Evolutionary conservation across 1,140 invertebrate species (phyloP).

Genomic region (Gonatopus flavifemur): DNA sequence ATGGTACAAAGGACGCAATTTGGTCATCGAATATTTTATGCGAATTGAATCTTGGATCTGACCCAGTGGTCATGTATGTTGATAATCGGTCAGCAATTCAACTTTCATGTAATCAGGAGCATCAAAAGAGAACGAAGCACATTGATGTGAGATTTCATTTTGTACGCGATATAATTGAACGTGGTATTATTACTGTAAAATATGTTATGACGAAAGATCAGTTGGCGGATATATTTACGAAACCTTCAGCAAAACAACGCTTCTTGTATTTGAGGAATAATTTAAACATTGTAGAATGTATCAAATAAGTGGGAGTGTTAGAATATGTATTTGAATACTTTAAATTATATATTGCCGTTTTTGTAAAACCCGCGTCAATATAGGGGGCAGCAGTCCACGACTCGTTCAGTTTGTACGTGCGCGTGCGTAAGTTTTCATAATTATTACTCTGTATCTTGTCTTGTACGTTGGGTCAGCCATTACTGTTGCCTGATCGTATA

Average conservation of each 20-base stretch:
- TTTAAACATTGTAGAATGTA: background rate
- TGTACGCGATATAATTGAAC: background rate
- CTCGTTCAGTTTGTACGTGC: too few relatives aligned
- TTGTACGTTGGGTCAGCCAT: too few relatives aligned
- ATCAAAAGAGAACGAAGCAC: constrained; percentile 5
- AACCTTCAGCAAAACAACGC: background rate
- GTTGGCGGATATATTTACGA: constrained; percentile 9
- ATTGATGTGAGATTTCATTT: constrained; percentile 8
- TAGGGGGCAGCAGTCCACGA: too few relatives aligned
- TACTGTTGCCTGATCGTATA: too few relatives aligned
- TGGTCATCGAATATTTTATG: background rate
- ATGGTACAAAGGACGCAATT: background rate
- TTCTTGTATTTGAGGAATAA: background rate
- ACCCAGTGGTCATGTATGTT: background rate
- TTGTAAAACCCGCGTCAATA: too few relatives aligned
- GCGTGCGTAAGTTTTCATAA: too few relatives aligned
- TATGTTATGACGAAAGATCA: constrained; percentile 4
- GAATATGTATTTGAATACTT: too few relatives aligned
- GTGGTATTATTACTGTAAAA: background rate
- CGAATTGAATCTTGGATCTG: background rate
- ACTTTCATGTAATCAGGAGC: background rate
- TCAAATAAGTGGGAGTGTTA: constrained; percentile 6
- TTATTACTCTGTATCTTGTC: too few relatives aligned
- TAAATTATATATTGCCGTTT: too few relatives aligned
- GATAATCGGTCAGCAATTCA: constrained; percentile 3